Base-by-base conservation (phyloP, 2,797 vertebrate species). In the Clarias pachynema region DNA sequence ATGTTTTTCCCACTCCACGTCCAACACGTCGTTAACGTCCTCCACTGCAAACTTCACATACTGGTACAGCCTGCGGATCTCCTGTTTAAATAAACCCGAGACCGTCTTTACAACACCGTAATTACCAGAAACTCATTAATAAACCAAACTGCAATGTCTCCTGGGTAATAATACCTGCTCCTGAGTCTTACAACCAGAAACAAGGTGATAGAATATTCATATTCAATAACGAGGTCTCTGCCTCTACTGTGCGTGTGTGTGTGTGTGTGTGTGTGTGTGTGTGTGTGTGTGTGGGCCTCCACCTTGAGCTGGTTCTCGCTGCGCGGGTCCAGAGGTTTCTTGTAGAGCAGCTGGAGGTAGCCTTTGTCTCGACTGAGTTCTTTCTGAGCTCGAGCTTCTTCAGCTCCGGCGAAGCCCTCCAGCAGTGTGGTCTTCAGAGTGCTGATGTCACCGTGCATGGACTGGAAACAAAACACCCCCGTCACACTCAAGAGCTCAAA, bases 271-370 rank as follows among this genome's bases (percentile, higher is more conserved):
- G 10, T 69, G 31, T 69, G 68, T 70, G 8, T 29, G 73, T 29
- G 49, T 53, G 53, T 37, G 29, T 60, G 34, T 79, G 77, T 62
- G 59, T 26, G 18, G 22, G 53, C 2, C 83, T 88, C 83, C 87
- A 99, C 98, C 97, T 99, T 98, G 84, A 99, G 97, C 78, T 97
- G 96, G 5, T 97, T 96, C 89, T 99, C 97, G 5, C 97, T 98
- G 90, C 96, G 97, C 18, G 98, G 98, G 87, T 99, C 98, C 91
- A 99, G 93, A 0, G 97, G 97, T 86, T 97, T 97, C 92, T 97
- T 97, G 90, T 97, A 97, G 14, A 99, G 94, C 75, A 99, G 91
- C 79, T 96, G 97, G n/a, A 97, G 95, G 90, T 99, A 99, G 0
- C 94, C 94, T 0, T 90, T 94, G 91, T 97, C 96, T 60, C 60